Evolutionary conservation across 2,797 vertebrate genomes (phyloP).

Genomic region (Strix occidentalis): DNA sequence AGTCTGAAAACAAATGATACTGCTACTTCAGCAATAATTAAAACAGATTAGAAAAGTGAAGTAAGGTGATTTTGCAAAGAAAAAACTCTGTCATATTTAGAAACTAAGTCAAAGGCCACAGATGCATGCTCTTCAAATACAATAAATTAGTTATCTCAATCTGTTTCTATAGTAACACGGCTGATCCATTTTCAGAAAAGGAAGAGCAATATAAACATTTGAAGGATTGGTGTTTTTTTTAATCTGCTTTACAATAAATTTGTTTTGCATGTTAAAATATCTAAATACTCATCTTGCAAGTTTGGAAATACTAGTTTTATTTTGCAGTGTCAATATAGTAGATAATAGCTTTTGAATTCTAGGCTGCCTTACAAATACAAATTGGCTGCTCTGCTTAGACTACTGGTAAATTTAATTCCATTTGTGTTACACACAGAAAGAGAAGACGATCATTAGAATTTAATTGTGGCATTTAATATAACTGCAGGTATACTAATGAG

Average conservation of each 20-base stretch:
- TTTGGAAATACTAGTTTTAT: background rate
- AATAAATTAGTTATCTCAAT: conserved; percentile 3
- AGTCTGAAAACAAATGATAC: background rate
- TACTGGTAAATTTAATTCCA: conserved; percentile 27
- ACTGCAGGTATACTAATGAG: background rate
- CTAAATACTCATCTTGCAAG: background rate
- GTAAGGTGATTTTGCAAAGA: background rate
- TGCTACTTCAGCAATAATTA: background rate
- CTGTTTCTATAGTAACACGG: conserved; percentile 35
- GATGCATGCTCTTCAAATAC: background rate
- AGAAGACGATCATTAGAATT: conserved; percentile 2
- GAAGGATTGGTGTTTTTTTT: background rate
- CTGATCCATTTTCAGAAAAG: conserved; percentile 34
- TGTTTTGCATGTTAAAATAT: background rate
- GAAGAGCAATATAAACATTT: conserved; percentile 24
- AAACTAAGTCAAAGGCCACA: conserved; percentile 14
- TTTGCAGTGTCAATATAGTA: background rate
- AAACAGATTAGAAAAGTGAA: background rate
- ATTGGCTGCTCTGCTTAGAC: background rate
- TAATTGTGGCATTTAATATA: conserved; percentile 4
- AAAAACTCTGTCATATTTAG: background rate
- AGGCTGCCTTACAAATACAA: conserved; percentile 5
- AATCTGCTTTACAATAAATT: background rate
- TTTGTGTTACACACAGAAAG: conserved; percentile 1
- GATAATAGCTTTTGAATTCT: conserved; percentile 6